Percentiles rank a stretch among this genome's conserved stretches.
These are phyloP conservation scores for Cosmia trapezina DNA, from an alignment of 2,888 invertebrate genomes.

Conservation along the genomic window DNA sequence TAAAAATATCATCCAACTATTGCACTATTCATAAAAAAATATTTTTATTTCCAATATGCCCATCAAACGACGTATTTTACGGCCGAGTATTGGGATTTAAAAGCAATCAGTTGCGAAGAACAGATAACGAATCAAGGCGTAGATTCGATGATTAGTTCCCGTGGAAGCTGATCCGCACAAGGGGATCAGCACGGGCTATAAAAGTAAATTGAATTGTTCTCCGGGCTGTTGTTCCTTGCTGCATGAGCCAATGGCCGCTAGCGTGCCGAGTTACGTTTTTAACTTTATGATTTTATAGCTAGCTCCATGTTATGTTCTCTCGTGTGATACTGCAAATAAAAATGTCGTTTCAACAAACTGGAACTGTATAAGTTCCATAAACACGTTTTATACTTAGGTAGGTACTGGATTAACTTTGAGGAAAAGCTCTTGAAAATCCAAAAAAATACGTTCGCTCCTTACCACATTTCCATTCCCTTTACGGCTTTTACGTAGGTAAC, in stretches of 20 bases:
- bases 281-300: slow-evolving; percentile 78
- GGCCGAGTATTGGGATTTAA: slow-evolving; percentile 74
- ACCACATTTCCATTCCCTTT: slow-evolving; percentile 56
- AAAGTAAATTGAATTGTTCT: slow-evolving; percentile 90
- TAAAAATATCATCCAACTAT: slow-evolving; percentile 42
- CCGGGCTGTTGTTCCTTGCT: slow-evolving; percentile 80
- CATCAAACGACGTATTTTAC: slow-evolving; percentile 66
- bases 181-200: slow-evolving; percentile 85
- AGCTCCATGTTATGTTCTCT: slow-evolving; percentile 69
- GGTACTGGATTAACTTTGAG: slow-evolving; percentile 49
- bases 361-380: slow-evolving; percentile 49
- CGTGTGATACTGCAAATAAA: slow-evolving; percentile 63
- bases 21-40: slow-evolving; percentile 57
- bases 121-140: slow-evolving; percentile 82
- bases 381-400: slow-evolving; percentile 49
- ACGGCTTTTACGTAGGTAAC: slow-evolving; percentile 50
- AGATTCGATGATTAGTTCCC: slow-evolving; percentile 85
- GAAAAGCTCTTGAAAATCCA: slow-evolving; percentile 45
- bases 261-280: slow-evolving; percentile 76
- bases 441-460: slow-evolving; percentile 49
- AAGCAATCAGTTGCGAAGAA: slow-evolving; percentile 74
- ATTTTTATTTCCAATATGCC: slow-evolving; percentile 58
- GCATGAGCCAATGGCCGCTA: slow-evolving; percentile 74
- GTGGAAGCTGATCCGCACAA: slow-evolving; percentile 81
- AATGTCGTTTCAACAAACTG: slow-evolving; percentile 50